Percentiles rank a stretch among this genome's conserved stretches.
Evolutionary conservation across 2,113 vertebrate genomes (phyloP).

Genomic region (Bubalus kerabau): DNA sequence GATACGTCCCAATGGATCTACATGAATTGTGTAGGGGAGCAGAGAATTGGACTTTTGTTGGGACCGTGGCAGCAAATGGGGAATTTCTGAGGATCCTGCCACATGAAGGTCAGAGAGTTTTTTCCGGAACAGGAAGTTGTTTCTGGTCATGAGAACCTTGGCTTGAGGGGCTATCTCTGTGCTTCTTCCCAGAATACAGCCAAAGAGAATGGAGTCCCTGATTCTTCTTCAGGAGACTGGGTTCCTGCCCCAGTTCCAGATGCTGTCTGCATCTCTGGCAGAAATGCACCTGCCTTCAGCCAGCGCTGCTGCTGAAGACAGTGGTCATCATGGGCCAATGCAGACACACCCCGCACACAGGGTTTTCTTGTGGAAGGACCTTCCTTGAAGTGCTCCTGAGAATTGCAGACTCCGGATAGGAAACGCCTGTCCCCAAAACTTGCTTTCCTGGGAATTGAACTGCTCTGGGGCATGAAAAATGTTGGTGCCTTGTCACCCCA

Average conservation of each 20-base stretch:
- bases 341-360: background rate
- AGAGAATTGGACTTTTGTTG: background rate
- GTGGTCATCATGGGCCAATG: conserved; percentile 61
- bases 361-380: background rate
- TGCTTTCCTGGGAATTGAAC: background rate
- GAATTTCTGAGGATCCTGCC: background rate
- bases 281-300: conserved; percentile 67
- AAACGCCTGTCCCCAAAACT: background rate
- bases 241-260: conserved; percentile 78
- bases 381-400: conserved; percentile 42
- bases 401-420: background rate
- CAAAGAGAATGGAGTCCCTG: conserved; percentile 61
- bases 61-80: background rate
- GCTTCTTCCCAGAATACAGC: conserved; percentile 17
- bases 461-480: background rate
- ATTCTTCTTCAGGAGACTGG: conserved; percentile 77
- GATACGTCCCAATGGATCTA: background rate
- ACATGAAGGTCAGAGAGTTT: background rate
- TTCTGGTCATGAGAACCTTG: background rate
- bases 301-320: conserved; percentile 61
- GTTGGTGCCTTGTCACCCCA: background rate
- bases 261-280: conserved; percentile 78
- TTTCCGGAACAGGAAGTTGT: background rate
- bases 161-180: background rate
- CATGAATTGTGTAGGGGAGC: background rate